Conservation (phyloP, 2,888 invertebrate species). For the Tachina grossa region DNA sequence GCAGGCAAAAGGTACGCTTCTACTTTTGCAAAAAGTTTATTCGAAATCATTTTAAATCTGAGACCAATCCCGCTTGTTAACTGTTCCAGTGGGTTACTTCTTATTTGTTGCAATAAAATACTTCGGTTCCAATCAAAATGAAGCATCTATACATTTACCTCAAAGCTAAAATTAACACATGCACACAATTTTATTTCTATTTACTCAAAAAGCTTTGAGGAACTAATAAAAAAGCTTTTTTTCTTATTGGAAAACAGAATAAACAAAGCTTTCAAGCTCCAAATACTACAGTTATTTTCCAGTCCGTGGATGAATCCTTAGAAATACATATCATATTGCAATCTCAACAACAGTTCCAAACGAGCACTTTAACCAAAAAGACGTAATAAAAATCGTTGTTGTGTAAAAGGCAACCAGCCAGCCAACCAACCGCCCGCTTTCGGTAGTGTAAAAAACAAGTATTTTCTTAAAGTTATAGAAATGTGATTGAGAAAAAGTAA, state of each 20-base stretch:
- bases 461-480: neutral
- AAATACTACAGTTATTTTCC: slow-evolving; percentile 30
- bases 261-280: slow-evolving; percentile 29
- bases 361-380: slow-evolving; percentile 58
- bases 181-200: neutral
- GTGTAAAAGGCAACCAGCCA: neutral
- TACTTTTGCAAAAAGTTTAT: no score
- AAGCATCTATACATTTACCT: neutral
- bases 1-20: no score
- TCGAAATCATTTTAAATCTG: no score
- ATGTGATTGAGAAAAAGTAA: slow-evolving; percentile 6
- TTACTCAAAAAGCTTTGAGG: neutral
- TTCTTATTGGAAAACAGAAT: slow-evolving; percentile 16
- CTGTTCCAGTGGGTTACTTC: no score
- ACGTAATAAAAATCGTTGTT: slow-evolving; percentile 22
- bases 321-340: slow-evolving; percentile 23
- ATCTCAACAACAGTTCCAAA: slow-evolving; percentile 44
- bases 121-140: neutral
- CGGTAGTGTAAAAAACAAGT: slow-evolving; percentile 36
- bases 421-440: slow-evolving; percentile 5
- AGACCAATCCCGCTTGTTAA: no score
- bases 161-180: neutral
- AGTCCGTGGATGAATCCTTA: slow-evolving; percentile 41
- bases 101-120: no score
- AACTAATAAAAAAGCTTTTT: slow-evolving; percentile 34